Conservation (phyloP, 1,140 invertebrate species). For the Copidosoma floridanum region DNA sequence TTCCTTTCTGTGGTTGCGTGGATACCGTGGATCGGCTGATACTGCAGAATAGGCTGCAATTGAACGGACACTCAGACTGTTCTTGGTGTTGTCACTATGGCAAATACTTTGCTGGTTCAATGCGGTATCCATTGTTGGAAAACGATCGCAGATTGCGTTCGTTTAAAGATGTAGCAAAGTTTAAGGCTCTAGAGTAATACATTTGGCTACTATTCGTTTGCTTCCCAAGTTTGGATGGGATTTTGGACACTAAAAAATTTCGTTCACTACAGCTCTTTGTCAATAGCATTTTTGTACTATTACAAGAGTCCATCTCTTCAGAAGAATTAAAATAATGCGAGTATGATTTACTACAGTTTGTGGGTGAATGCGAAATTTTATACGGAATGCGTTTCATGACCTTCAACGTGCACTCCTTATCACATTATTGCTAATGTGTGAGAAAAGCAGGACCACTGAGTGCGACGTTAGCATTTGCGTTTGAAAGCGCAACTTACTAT, state of each 20-base stretch:
- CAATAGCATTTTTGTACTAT: neutral
- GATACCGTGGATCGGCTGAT: no score
- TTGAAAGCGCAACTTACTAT: neutral
- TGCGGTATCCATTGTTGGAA: neutral
- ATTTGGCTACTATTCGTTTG: neutral
- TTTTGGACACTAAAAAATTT: neutral
- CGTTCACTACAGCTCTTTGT: neutral
- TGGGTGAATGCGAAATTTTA: neutral
- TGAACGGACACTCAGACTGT: neutral
- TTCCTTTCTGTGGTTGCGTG: no score
- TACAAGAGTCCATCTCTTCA: neutral
- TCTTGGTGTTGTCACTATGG: neutral
- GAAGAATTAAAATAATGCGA: neutral
- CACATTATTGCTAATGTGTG: neutral
- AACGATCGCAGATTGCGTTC: no score
- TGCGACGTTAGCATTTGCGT: neutral
- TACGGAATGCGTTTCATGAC: neutral
- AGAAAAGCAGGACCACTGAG: neutral
- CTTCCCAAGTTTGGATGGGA: neutral
- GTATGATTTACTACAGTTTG: neutral
- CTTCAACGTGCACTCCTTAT: neutral
- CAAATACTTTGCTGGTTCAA: neutral
- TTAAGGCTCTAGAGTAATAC: no score
- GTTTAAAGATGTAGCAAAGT: no score
- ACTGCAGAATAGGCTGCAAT: no score